Conservation (phyloP, 2,797 vertebrate genomes). For the Gambelia wislizenii region DNA sequence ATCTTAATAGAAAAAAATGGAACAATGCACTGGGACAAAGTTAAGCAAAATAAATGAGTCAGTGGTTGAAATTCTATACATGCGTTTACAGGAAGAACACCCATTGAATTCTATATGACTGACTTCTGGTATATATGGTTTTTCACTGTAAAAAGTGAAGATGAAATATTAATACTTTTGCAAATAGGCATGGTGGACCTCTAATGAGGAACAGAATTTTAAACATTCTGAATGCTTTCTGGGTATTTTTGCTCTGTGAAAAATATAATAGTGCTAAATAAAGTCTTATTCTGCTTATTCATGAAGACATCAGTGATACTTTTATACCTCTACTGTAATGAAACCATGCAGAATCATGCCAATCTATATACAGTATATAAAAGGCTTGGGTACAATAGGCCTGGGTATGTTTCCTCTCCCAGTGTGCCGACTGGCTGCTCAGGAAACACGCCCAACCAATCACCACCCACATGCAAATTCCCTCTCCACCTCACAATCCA, state of each 20-base stretch:
- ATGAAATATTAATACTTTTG: not conserved
- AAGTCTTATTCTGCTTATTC: not conserved
- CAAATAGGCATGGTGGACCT: not conserved
- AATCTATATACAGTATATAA: too few species aligned
- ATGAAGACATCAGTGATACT: not conserved
- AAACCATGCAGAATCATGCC: not conserved
- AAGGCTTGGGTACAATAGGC: too few species aligned
- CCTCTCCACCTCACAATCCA: too few species aligned
- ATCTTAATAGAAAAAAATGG: not conserved
- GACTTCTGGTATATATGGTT: not conserved
- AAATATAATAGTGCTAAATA: not conserved
- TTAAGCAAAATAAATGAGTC: too few species aligned
- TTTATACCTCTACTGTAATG: not conserved
- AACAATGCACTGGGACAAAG: not conserved
- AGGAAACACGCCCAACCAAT: too few species aligned
- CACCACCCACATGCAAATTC: too few species aligned
- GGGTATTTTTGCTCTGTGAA: not conserved
- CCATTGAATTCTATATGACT: too few species aligned
- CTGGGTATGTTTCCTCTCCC: too few species aligned
- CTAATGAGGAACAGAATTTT: not conserved
- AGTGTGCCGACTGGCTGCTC: too few species aligned
- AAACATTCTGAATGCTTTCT: not conserved
- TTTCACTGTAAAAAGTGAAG: not conserved
- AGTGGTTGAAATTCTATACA: not conserved
- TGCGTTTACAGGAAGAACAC: not conserved